Evolutionary conservation across 2,797 vertebrate species (phyloP).

Genomic region (Coregonus suidteri): DNA sequence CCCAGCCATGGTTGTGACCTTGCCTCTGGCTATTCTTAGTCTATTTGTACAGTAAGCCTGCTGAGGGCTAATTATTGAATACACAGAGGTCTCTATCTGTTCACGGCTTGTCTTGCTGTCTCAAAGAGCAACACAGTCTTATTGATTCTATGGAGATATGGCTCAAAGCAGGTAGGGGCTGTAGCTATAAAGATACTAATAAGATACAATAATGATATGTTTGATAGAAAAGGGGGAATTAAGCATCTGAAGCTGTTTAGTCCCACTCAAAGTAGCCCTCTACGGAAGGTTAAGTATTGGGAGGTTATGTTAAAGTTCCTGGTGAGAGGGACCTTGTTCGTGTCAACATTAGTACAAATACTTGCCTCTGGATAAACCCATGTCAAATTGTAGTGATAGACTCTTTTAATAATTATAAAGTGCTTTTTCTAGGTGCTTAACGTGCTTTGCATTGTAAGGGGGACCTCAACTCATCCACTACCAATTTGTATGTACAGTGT

Average conservation of each 20-base stretch:
- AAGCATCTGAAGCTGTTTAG: background rate
- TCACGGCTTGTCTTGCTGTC: background rate
- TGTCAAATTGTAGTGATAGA: background rate
- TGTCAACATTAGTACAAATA: constrained; percentile 9
- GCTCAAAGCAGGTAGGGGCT: background rate
- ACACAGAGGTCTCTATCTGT: background rate
- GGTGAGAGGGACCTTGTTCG: constrained; percentile 12
- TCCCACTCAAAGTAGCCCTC: background rate
- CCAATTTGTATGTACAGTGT: background rate
- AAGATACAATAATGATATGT: background rate
- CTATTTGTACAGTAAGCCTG: constrained; percentile 24
- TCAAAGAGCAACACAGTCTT: background rate
- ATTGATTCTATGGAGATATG: background rate
- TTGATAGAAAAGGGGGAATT: background rate
- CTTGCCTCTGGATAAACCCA: background rate
- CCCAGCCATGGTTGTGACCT: background rate
- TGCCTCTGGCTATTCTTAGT: constrained; percentile 27
- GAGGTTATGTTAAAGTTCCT: background rate
- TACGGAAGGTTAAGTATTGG: background rate
- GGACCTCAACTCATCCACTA: background rate
- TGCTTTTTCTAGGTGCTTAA: too few species aligned
- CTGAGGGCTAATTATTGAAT: constrained; percentile 35
- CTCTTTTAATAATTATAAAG: too few species aligned
- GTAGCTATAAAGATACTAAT: background rate
- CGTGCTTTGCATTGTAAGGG: too few species aligned